phyloP scores from a whole-genome alignment of 2,888 invertebrate species.

The Ferdinandea cuprea region DNA sequence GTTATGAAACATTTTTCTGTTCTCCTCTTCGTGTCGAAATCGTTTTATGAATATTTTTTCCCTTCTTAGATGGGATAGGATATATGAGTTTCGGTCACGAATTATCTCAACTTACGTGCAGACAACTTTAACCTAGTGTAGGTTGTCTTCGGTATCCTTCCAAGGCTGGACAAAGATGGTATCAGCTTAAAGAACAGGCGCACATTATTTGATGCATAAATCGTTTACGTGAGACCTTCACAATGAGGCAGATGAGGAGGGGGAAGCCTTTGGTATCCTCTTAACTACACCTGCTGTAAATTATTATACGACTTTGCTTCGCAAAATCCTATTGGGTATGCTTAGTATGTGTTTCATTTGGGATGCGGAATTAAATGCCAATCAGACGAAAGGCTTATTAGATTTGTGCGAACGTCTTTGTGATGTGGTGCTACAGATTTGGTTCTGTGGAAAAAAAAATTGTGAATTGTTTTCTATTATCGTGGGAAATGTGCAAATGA shows the following conservation, averaged over 20 bases:
- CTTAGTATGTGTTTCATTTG: not conserved
- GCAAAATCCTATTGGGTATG: constrained; percentile 2
- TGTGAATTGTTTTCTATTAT: too few relatives aligned
- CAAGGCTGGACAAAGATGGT: constrained; percentile 7
- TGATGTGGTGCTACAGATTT: not conserved
- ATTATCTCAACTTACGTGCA: constrained; percentile 54
- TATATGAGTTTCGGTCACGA: constrained; percentile 30
- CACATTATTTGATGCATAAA: constrained; percentile 48
- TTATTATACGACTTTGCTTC: constrained; percentile 20
- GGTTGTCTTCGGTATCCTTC: constrained; percentile 14
- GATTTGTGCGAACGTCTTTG: not conserved
- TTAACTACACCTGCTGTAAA: constrained; percentile 53
- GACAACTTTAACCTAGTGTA: constrained; percentile 58
- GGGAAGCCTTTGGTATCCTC: constrained; percentile 15
- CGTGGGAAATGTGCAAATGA: too few relatives aligned
- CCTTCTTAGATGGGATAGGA: constrained; percentile 24
- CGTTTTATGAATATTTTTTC: constrained; percentile 61
- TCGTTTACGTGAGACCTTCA: constrained; percentile 46
- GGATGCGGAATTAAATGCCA: constrained; percentile 32
- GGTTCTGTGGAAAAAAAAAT: too few relatives aligned
- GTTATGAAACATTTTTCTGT: constrained; percentile 25
- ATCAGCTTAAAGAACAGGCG: not conserved
- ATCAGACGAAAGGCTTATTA: constrained; percentile 19
- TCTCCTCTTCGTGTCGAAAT: not conserved
- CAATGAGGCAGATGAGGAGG: not conserved